Evolutionary conservation across 1,140 invertebrate species (phyloP).

Genomic region (Platyscapa corneri): DNA sequence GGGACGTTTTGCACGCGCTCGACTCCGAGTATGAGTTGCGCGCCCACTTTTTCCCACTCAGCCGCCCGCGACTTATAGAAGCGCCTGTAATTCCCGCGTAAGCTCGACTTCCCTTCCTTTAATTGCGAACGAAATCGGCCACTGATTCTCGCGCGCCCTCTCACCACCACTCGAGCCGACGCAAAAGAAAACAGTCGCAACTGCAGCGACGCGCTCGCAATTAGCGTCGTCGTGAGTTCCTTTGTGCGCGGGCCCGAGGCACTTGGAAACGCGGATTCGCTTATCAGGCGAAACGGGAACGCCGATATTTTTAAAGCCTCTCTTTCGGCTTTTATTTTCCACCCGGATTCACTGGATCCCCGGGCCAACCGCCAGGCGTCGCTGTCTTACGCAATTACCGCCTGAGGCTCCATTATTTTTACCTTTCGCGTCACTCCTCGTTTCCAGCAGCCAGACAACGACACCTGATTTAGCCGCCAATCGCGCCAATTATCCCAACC

Average conservation of each 20-base stretch:
- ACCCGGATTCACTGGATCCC: slow-evolving; percentile 55
- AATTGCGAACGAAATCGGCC: slow-evolving; percentile 37
- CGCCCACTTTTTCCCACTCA: neutral
- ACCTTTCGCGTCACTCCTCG: neutral
- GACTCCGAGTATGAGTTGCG: slow-evolving; percentile 35
- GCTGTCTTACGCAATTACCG: slow-evolving; percentile 47
- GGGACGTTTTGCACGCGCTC: neutral
- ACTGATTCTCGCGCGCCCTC: slow-evolving; percentile 39
- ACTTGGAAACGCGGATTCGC: slow-evolving; percentile 28
- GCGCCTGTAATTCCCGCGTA: neutral
- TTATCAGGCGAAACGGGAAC: slow-evolving; percentile 39
- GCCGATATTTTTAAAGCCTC: neutral
- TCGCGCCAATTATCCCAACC: neutral
- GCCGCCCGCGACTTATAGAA: neutral
- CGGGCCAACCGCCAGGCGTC: neutral
- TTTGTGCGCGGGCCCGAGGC: neutral
- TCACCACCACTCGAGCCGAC: neutral
- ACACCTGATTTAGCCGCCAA: neutral
- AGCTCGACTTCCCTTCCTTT: slow-evolving; percentile 3
- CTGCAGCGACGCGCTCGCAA: slow-evolving; percentile 4
- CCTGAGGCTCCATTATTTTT: slow-evolving; percentile 17
- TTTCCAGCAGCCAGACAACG: neutral
- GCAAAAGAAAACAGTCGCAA: neutral
- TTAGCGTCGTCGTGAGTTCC: slow-evolving; percentile 27
- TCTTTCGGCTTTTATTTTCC: slow-evolving; percentile 43